Evolutionary conservation across 64 coral and sea anemone genomes (phyloP).

Genomic region (Hydrozoanthus tunicans): DNA sequence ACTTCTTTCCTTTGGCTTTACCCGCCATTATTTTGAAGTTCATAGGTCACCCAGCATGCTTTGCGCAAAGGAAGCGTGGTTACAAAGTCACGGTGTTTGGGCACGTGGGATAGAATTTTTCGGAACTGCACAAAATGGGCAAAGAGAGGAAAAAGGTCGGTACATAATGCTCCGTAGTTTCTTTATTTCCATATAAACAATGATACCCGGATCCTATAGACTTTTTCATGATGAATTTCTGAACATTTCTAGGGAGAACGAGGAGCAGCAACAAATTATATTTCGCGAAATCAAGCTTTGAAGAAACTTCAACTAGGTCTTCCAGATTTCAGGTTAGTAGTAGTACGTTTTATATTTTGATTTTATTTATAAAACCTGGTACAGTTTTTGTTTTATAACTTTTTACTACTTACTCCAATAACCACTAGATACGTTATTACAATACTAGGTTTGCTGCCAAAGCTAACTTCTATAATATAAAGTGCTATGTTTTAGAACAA

Average conservation of each 20-base stretch:
- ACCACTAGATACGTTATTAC: too few species aligned
- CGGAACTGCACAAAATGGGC: conserved; percentile 53
- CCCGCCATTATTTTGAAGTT: conserved; percentile 72
- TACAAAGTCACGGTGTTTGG: not conserved
- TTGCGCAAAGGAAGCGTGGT: not conserved
- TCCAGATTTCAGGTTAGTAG: conserved; percentile 87
- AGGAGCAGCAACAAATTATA: conserved; percentile 81
- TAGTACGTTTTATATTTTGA: too few species aligned
- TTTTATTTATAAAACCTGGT: too few species aligned
- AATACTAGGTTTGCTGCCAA: too few species aligned
- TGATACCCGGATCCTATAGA: not conserved
- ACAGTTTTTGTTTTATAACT: too few species aligned
- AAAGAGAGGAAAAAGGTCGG: conserved; percentile 74
- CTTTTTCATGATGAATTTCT: not conserved
- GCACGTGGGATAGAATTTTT: not conserved
- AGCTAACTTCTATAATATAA: too few species aligned
- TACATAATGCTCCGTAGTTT: not conserved
- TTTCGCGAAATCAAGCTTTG: conserved; percentile 88
- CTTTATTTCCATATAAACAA: not conserved
- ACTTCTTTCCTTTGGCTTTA: conserved; percentile 16
- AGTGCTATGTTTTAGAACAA: too few species aligned
- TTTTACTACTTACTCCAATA: too few species aligned
- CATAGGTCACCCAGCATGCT: conserved; percentile 49
- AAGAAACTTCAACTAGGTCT: conserved; percentile 96
- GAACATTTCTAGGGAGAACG: conserved; percentile 75